Conservation (phyloP, 2,888 invertebrate genomes). For the Parnassius orleans region DNA sequence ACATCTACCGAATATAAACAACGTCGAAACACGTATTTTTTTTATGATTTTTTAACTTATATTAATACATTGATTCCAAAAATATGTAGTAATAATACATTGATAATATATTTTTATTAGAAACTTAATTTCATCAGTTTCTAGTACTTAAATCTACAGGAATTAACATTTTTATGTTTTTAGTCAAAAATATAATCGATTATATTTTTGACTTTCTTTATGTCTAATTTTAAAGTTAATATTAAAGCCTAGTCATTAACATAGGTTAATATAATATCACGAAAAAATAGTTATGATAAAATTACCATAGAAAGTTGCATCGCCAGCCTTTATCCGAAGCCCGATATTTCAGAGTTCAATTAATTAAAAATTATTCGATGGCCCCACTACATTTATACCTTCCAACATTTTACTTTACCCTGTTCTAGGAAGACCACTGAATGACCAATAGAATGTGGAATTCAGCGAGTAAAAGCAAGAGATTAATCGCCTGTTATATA, state of each 20-base stretch:
- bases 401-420: constrained; percentile 13
- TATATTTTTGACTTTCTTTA: no score
- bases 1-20: neutral
- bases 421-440: constrained; percentile 11
- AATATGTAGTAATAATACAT: neutral
- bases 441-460: no score
- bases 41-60: neutral
- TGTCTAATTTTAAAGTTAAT: no score
- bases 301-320: no score
- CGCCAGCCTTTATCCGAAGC: neutral
- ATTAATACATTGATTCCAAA: neutral
- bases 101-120: neutral
- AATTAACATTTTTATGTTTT: constrained; percentile 4
- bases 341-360: constrained; percentile 1
- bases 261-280: no score
- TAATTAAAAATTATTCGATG: constrained; percentile 2
- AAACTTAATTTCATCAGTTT: neutral
- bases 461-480: neutral
- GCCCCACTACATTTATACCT: constrained; percentile 5
- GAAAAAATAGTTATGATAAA: neutral
- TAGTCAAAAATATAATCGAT: no score
- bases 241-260: neutral
- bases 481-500: neutral
- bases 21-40: constrained; percentile 1
- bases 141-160: neutral